Conservation (phyloP, 2,113 vertebrate genomes). For the Azemiops feae region DNA sequence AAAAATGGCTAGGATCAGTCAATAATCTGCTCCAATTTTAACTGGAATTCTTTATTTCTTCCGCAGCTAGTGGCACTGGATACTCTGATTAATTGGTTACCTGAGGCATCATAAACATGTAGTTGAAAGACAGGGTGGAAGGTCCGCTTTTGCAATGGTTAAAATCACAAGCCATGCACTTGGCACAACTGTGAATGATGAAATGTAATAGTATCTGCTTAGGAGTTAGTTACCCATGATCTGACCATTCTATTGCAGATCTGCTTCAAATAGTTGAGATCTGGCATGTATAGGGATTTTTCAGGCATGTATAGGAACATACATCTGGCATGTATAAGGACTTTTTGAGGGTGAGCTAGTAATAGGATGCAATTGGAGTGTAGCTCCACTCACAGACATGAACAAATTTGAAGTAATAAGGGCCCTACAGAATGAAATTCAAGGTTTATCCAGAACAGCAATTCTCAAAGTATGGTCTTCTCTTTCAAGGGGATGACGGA, state of each 20-base stretch:
- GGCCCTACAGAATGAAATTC: not conserved
- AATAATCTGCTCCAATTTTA: not conserved
- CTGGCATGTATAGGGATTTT: not conserved
- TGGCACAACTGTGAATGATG: not conserved
- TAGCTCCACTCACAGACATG: not conserved
- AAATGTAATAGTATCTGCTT: not conserved
- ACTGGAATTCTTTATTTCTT: not conserved
- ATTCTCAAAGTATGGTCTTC: not conserved
- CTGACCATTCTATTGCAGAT: not conserved
- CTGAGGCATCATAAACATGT: not conserved
- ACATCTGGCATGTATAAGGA: no score
- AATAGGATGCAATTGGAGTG: not conserved
- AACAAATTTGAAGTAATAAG: not conserved
- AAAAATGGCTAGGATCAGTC: not conserved
- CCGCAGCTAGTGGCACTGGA: not conserved
- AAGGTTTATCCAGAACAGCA: not conserved
- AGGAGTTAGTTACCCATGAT: not conserved
- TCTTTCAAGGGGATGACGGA: not conserved
- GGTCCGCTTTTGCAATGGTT: not conserved
- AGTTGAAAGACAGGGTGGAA: not conserved
- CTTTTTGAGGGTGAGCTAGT: no score
- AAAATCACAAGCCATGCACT: not conserved
- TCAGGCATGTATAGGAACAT: not conserved
- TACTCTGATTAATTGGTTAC: not conserved
- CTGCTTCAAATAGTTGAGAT: not conserved